A percentile compares a stretch with the other conserved stretches of the same genome.
Evolutionary conservation across 2,113 vertebrate species (phyloP).

Genomic region (Neogobius melanostomus): DNA sequence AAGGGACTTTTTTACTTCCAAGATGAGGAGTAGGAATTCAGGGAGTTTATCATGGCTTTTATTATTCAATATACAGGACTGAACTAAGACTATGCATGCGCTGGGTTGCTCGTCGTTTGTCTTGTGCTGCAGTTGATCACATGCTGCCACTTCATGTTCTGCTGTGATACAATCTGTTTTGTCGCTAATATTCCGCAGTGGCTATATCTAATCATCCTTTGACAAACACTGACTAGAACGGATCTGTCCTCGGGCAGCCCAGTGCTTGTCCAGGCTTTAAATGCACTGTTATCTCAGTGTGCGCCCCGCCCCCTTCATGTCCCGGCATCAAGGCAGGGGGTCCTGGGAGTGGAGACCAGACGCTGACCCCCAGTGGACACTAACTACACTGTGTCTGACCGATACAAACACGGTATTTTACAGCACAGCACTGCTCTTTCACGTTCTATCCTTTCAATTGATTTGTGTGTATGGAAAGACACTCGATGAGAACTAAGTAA

Average conservation of each 20-base stretch:
- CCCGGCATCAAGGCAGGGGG: conserved; percentile 56
- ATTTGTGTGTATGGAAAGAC: too few species aligned
- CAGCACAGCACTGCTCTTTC: conserved; percentile 25
- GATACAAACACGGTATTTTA: conserved; percentile 24
- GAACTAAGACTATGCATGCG: neutral
- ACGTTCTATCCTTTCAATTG: too few species aligned
- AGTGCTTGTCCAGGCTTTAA: conserved; percentile 65
- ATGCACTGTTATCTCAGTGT: conserved; percentile 66
- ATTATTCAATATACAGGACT: neutral
- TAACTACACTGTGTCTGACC: conserved; percentile 42
- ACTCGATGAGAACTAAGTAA: too few species aligned
- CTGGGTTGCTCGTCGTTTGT: neutral
- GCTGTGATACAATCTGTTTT: conserved; percentile 5
- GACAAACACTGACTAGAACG: conserved; percentile 39
- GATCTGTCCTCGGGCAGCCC: conserved; percentile 35
- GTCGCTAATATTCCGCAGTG: conserved; percentile 21
- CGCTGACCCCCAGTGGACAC: conserved; percentile 53
- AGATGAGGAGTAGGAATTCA: neutral
- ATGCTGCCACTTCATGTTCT: neutral
- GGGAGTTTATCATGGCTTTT: neutral
- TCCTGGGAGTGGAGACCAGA: conserved; percentile 67
- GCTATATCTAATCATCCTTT: conserved; percentile 51
- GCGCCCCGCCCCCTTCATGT: conserved; percentile 38
- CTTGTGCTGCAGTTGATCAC: neutral
- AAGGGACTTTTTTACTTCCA: conserved; percentile 28